These are phyloP conservation scores for Drosophila subsilvestris DNA, from an alignment of 2,888 invertebrate genomes.

Conservation along the genomic window DNA sequence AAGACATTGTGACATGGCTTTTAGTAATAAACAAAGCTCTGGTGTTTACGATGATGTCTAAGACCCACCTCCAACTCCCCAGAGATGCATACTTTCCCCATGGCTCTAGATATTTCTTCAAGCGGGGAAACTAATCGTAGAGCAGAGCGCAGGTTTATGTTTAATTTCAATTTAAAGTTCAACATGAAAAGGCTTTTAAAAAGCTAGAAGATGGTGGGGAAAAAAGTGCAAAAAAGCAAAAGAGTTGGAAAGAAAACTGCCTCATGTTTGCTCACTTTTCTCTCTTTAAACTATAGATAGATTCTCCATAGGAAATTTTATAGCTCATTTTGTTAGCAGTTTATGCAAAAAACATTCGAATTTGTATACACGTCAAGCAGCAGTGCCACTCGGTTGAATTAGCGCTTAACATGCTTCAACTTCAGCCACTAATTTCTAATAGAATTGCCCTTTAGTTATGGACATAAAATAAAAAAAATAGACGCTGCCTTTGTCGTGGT, in stretches of 20 bases:
- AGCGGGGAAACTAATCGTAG: not conserved
- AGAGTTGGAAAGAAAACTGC: not conserved
- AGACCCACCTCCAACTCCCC: not conserved
- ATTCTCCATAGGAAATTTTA: not conserved
- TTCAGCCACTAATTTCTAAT: not conserved
- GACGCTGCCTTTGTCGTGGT: slow-evolving; percentile 1
- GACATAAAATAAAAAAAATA: not conserved
- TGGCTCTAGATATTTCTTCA: not conserved
- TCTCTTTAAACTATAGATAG: not conserved
- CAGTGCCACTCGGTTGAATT: not conserved
- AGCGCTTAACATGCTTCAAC: too few relatives aligned
- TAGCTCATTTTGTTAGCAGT: slow-evolving; percentile 2
- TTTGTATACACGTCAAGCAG: not conserved
- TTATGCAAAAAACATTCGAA: not conserved
- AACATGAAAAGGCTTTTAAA: not conserved
- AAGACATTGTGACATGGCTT: slow-evolving; percentile 56
- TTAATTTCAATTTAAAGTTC: not conserved
- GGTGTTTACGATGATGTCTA: slow-evolving; percentile 34
- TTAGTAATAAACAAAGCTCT: slow-evolving; percentile 53
- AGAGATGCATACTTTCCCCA: not conserved
- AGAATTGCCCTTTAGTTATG: not conserved
- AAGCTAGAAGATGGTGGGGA: too few relatives aligned
- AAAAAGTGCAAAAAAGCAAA: not conserved
- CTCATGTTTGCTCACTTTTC: not conserved
- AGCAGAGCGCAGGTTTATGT: not conserved